These are phyloP conservation scores for Colinus virginianus DNA, from an alignment of 2,113 vertebrate genomes.

Conservation along the genomic window DNA sequence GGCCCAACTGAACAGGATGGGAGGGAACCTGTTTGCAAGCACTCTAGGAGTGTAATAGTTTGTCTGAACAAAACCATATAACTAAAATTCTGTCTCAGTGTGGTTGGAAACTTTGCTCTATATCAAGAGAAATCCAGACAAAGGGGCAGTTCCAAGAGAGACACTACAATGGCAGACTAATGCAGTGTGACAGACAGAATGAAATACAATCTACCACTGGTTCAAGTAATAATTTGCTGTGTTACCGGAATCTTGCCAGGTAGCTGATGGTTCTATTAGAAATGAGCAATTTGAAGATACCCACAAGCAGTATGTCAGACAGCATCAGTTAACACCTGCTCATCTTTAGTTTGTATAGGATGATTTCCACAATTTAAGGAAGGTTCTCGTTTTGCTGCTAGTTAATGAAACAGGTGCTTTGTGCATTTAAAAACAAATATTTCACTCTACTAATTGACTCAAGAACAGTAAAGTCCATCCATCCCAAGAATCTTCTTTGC, in stretches of 20 bases:
- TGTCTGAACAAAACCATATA: neutral
- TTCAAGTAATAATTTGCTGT: neutral
- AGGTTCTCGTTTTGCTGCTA: neutral
- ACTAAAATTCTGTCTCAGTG: neutral
- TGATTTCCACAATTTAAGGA: conserved; percentile 2
- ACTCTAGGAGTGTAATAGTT: neutral
- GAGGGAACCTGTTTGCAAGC: neutral
- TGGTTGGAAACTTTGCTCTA: conserved; percentile 23
- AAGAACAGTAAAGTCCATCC: conserved; percentile 22
- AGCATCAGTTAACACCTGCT: neutral
- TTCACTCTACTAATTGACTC: conserved; percentile 23
- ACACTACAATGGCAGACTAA: neutral
- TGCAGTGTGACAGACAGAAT: neutral
- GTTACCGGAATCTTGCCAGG: neutral
- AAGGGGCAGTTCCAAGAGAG: conserved; percentile 22
- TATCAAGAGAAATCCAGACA: conserved; percentile 22
- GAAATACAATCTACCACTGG: neutral
- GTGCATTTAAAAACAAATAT: conserved; percentile 7
- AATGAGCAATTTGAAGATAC: neutral
- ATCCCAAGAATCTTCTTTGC: conserved; percentile 30
- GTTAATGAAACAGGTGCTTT: conserved; percentile 39
- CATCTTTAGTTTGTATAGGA: conserved; percentile 27
- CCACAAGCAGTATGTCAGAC: neutral
- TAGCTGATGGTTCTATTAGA: conserved; percentile 15
- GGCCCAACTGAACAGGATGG: neutral